Conservation (phyloP, 1,140 invertebrate species). For the Pentalonia nigronervosa region DNA sequence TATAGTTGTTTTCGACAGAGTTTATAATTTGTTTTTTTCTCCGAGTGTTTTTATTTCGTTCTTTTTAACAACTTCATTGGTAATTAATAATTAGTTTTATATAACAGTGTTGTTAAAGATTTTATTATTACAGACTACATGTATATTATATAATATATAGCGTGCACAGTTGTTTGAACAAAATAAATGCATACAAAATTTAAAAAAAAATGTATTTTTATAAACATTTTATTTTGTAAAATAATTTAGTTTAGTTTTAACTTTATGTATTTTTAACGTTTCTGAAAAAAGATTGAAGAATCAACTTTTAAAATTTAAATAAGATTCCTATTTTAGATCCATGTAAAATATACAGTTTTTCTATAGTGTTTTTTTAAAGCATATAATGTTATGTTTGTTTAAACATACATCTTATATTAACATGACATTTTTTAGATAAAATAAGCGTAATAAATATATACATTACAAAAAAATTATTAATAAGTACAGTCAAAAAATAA, state of each 20-base stretch:
- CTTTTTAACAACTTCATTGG: not conserved
- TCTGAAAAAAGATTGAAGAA: not conserved
- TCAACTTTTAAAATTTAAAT: not conserved
- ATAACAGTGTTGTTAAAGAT: not conserved
- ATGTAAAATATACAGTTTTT: not conserved
- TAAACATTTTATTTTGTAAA: not conserved
- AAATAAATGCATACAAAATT: not conserved
- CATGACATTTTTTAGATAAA: not conserved
- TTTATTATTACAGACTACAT: not conserved
- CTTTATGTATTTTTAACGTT: not conserved
- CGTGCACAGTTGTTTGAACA: not conserved
- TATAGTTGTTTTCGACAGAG: not conserved
- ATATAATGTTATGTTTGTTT: not conserved
- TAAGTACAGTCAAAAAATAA: not conserved
- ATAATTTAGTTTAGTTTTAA: constrained; percentile 5
- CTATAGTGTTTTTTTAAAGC: not conserved
- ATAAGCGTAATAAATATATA: not conserved
- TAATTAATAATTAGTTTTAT: constrained; percentile 13
- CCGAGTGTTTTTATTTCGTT: not conserved
- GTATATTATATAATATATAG: not conserved
- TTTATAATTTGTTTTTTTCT: not conserved
- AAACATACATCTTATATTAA: not conserved
- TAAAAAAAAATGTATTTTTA: not conserved
- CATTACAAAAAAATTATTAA: not conserved
- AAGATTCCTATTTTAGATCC: not conserved